Evolutionary conservation across 2,113 vertebrate species (phyloP).

Genomic region (Fukomys damarensis): DNA sequence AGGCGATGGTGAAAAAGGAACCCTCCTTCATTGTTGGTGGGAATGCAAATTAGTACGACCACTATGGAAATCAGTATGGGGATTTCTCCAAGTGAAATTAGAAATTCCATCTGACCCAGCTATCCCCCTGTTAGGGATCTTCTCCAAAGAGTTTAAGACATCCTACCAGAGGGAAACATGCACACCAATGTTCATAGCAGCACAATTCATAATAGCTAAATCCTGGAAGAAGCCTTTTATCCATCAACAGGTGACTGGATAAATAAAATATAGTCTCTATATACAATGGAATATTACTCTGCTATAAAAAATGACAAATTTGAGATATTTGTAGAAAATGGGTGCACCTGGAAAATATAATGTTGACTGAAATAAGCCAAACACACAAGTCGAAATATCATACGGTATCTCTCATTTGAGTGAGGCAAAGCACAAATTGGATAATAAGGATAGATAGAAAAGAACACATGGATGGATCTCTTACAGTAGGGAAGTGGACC

Average conservation of each 20-base stretch:
- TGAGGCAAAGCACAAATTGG: background rate
- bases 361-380: background rate
- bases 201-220: background rate
- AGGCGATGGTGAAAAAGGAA: background rate
- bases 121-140: background rate
- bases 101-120: background rate
- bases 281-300: background rate
- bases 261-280: background rate
- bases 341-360: background rate
- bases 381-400: background rate
- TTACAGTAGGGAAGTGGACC: background rate
- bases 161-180: background rate
- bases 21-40: background rate
- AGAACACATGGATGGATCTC: background rate
- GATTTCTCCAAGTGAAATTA: background rate
- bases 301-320: background rate
- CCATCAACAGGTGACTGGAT: background rate
- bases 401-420: background rate
- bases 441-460: background rate
- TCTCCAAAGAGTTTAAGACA: background rate
- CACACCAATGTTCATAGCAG: background rate
- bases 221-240: background rate
- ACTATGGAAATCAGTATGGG: background rate
- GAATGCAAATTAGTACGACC: background rate
- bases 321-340: background rate